Conservation (phyloP, 2,113 vertebrate genomes). For the Cryptomyrus ogoouensis region DNA sequence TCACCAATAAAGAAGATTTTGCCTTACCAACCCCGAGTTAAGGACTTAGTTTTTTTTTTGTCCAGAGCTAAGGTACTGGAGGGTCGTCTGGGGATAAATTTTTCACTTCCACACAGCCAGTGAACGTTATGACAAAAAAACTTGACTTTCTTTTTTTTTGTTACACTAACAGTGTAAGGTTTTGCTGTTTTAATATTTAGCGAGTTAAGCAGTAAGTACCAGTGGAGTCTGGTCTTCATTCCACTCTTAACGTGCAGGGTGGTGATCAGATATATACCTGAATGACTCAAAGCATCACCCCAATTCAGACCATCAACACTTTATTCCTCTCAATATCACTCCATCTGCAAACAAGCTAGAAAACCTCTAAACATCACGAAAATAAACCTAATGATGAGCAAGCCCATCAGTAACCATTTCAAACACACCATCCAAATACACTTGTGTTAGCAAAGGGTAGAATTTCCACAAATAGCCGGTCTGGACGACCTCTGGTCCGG, state of each 20-base stretch:
- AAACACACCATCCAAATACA: slow-evolving; percentile 43
- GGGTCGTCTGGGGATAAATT: too few relatives aligned
- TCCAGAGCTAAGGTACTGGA: too few relatives aligned
- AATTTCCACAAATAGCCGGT: slow-evolving; percentile 28
- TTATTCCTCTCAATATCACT: slow-evolving; percentile 58
- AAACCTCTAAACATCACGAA: slow-evolving; percentile 46
- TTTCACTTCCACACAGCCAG: neutral
- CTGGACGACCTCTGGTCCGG: neutral
- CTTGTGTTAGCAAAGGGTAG: slow-evolving; percentile 30
- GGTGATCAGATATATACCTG: neutral
- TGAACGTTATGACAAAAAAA: neutral
- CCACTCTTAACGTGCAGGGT: neutral
- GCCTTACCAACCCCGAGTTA: too few relatives aligned
- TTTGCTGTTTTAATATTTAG: neutral
- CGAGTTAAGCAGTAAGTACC: neutral
- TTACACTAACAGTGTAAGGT: neutral
- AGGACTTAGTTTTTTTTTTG: too few relatives aligned
- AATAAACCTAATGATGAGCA: slow-evolving; percentile 44
- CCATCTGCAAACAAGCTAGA: slow-evolving; percentile 44
- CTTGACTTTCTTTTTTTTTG: neutral
- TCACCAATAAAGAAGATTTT: too few relatives aligned
- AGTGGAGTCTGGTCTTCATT: neutral
- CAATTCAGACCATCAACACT: slow-evolving; percentile 33
- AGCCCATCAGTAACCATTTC: slow-evolving; percentile 32
- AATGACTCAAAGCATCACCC: neutral